Percentiles rank a stretch among this genome's conserved stretches.
These are phyloP conservation scores for Atherinosoma microstoma DNA, from an alignment of 2,797 vertebrate species.

Conservation along the genomic window DNA sequence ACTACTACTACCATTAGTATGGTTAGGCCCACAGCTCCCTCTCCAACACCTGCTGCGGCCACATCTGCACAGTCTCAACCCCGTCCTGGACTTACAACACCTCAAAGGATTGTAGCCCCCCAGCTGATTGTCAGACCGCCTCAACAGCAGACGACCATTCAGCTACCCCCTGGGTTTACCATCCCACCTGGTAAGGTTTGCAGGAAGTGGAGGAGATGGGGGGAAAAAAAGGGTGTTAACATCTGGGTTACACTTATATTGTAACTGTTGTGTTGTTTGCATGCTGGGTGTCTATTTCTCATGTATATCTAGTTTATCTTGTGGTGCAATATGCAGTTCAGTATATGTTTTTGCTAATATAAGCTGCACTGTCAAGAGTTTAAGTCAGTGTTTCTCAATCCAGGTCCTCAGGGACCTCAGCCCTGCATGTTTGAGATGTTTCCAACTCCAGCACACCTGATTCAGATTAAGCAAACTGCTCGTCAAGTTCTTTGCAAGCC, in stretches of 20 bases:
- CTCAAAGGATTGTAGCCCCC: slow-evolving; percentile 86
- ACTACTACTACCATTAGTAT: slow-evolving; percentile 62
- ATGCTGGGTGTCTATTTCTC: not conserved
- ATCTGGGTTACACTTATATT: not conserved
- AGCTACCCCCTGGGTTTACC: slow-evolving; percentile 90
- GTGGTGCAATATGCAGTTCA: not conserved
- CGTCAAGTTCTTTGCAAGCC: too few species aligned
- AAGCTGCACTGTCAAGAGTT: not conserved
- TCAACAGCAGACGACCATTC: slow-evolving; percentile 89
- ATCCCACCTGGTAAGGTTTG: slow-evolving; percentile 88
- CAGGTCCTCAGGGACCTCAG: too few species aligned
- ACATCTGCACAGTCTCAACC: slow-evolving; percentile 75
- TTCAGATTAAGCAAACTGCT: too few species aligned
- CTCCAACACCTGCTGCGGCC: slow-evolving; percentile 65
- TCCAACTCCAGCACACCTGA: too few species aligned
- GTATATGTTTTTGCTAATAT: not conserved
- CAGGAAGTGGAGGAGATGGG: not conserved
- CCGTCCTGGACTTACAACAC: slow-evolving; percentile 78
- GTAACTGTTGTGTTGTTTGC: not conserved
- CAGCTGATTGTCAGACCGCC: slow-evolving; percentile 90
- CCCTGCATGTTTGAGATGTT: too few species aligned
- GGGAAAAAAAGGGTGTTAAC: not conserved
- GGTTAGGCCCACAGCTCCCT: slow-evolving; percentile 72
- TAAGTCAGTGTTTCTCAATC: too few species aligned
- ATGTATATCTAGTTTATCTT: not conserved